These are phyloP conservation scores for Agriotes lineatus DNA, from an alignment of 2,888 invertebrate genomes.

Conservation along the genomic window DNA sequence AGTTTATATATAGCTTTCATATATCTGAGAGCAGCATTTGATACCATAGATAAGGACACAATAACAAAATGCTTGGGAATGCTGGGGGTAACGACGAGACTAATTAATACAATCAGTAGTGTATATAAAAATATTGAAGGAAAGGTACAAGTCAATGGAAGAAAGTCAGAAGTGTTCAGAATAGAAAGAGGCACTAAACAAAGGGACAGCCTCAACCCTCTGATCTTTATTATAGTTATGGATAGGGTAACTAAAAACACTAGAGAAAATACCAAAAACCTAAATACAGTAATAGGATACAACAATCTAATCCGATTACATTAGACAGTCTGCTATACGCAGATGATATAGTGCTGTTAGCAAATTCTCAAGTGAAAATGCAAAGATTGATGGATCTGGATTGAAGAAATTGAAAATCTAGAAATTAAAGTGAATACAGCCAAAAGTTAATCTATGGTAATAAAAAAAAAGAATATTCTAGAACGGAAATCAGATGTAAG, in stretches of 20 bases:
- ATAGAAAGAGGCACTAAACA: neutral
- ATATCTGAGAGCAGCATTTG: too few species aligned
- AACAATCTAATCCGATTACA: neutral
- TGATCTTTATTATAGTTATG: neutral
- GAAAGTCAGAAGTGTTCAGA: neutral
- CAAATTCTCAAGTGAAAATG: slow-evolving; percentile 1
- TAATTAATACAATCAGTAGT: neutral
- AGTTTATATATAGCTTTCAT: too few species aligned
- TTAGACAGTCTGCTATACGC: neutral
- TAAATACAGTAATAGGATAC: neutral
- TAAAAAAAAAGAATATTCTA: neutral
- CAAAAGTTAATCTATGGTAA: neutral
- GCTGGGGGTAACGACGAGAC: neutral
- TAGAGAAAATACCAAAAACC: neutral
- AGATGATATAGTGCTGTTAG: neutral
- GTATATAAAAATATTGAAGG: neutral
- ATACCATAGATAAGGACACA: too few species aligned
- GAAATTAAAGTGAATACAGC: neutral
- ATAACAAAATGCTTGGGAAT: too few species aligned
- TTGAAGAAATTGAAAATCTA: too few species aligned
- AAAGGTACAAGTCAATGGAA: neutral
- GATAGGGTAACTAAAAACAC: neutral
- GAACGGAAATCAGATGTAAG: neutral
- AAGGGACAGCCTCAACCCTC: neutral
- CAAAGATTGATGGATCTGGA: neutral